These are phyloP conservation scores for Oryzias sinensis DNA, from an alignment of 2,797 vertebrate species.

Conservation along the genomic window DNA sequence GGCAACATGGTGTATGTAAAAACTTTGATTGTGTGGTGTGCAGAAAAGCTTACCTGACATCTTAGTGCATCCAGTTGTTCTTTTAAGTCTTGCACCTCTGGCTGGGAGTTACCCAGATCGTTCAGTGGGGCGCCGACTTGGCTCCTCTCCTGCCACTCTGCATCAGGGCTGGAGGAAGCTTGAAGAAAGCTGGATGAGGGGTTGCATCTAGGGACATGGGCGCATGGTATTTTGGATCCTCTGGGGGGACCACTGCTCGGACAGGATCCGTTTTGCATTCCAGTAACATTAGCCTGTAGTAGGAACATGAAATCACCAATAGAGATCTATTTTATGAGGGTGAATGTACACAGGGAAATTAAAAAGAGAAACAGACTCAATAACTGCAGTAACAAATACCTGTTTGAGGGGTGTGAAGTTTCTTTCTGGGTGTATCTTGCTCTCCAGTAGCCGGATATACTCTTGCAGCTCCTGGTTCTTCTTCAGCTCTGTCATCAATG, in stretches of 20 bases:
- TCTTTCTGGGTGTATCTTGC: constrained; percentile 55
- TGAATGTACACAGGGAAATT: neutral
- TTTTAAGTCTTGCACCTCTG: constrained; percentile 74
- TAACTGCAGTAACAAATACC: constrained; percentile 25
- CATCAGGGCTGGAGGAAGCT: constrained; percentile 28
- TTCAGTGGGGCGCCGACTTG: constrained; percentile 23
- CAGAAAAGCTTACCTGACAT: constrained; percentile 73
- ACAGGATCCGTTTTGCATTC: constrained; percentile 7
- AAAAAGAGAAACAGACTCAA: neutral
- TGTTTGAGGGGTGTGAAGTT: constrained; percentile 48
- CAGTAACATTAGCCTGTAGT: constrained; percentile 40
- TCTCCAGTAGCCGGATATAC: constrained; percentile 73
- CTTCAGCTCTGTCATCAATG: constrained; percentile 80
- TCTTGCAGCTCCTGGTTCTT: constrained; percentile 81
- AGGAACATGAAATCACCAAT: constrained; percentile 19
- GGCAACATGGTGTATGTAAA: constrained; percentile 32
- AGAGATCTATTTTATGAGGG: neutral
- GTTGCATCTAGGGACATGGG: constrained; percentile 15
- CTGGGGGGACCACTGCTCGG: constrained; percentile 15
- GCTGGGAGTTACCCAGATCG: constrained; percentile 41
- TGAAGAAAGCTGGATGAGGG: constrained; percentile 21
- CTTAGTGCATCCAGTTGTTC: constrained; percentile 76
- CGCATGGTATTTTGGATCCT: constrained; percentile 21
- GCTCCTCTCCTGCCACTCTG: constrained; percentile 23
- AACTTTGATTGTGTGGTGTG: constrained; percentile 26